Evolutionary conservation across 2,888 invertebrate genomes (phyloP).

Genomic region (Lutraria lutraria): DNA sequence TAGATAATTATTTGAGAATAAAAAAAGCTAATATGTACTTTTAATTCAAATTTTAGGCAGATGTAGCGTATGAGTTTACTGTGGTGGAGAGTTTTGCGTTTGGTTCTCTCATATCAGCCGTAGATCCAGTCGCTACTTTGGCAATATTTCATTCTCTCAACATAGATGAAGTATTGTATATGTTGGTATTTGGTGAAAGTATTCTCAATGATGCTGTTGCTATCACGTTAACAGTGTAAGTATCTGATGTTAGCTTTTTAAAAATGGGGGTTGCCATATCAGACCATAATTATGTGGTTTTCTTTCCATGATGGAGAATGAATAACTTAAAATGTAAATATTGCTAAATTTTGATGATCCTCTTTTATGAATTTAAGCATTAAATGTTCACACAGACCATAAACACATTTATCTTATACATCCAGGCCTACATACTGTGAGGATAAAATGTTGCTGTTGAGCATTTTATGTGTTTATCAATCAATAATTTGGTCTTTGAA

Average conservation of each 20-base stretch:
- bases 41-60: conserved; percentile 86
- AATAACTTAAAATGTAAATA: no score
- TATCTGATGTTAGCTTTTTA: conserved; percentile 37
- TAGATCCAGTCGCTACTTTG: conserved; percentile 99
- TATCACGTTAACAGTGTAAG: conserved; percentile 96
- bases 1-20: no score
- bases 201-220: conserved; percentile 99
- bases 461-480: no score
- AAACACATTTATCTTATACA: no score
- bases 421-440: no score
- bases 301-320: no score
- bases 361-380: no score
- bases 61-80: conserved; percentile 94
- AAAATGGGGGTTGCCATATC: background rate
- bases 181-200: conserved; percentile 99
- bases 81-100: conserved; percentile 99
- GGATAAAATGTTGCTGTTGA: no score
- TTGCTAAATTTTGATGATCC: no score
- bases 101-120: conserved; percentile 98
- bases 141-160: conserved; percentile 99
- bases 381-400: no score
- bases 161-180: conserved; percentile 98
- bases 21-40: background rate
- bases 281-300: no score
- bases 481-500: no score